A percentile compares a stretch with the other conserved stretches of the same genome.
phyloP scores from a whole-genome alignment of 2,113 vertebrate genomes.

The Archocentrus centrarchus region DNA sequence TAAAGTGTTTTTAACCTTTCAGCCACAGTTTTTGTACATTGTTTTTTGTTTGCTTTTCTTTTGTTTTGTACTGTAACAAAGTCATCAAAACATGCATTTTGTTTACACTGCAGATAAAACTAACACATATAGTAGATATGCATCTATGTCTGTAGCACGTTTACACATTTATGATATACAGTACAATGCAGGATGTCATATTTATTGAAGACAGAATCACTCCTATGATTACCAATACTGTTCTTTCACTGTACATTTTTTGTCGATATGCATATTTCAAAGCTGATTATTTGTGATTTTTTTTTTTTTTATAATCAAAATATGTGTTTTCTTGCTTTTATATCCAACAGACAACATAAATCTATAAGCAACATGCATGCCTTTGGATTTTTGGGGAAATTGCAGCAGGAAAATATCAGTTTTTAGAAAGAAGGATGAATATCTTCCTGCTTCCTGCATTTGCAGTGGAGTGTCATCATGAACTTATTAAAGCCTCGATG shows the following conservation, averaged over 20 bases:
- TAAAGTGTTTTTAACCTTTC: slow-evolving; percentile 49
- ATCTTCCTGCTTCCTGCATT: not conserved
- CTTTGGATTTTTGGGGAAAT: not conserved
- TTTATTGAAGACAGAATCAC: not conserved
- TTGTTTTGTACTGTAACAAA: not conserved
- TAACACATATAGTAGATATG: slow-evolving; percentile 8
- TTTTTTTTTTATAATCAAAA: slow-evolving; percentile 11
- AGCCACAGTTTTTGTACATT: not conserved
- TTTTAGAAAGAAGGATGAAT: not conserved
- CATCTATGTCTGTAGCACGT: not conserved
- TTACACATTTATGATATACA: not conserved
- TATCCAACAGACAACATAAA: not conserved
- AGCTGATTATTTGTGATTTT: not conserved
- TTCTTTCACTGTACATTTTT: slow-evolving; percentile 20
- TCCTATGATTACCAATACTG: not conserved
- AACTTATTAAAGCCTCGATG: slow-evolving; percentile 23
- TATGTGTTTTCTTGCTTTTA: not conserved
- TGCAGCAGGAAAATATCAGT: not conserved
- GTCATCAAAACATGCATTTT: not conserved
- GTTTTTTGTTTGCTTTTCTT: not conserved
- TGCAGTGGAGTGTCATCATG: not conserved
- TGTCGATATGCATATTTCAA: slow-evolving; percentile 25
- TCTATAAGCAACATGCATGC: not conserved
- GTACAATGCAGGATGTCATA: not conserved
- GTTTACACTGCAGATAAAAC: not conserved